These are phyloP conservation scores for Rhinolophus ferrumequinum DNA, from an alignment of 2,113 vertebrate genomes.

Conservation along the genomic window DNA sequence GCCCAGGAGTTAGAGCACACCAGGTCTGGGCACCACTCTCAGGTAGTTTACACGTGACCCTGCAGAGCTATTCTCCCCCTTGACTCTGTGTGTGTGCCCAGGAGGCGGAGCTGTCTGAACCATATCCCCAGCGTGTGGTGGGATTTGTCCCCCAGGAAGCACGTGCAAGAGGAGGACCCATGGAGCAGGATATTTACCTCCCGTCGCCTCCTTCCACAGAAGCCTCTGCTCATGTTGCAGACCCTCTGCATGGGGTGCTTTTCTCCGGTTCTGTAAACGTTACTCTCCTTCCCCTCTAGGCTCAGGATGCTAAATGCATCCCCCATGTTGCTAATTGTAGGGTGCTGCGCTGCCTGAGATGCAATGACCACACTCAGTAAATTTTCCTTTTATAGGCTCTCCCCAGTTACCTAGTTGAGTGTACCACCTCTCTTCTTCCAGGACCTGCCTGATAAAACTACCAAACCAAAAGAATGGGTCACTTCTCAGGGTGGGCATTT, in stretches of 20 bases:
- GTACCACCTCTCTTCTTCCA: not conserved
- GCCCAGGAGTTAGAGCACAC: not conserved
- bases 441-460: not conserved
- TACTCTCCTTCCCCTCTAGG: not conserved
- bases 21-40: not conserved
- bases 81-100: not conserved
- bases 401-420: not conserved
- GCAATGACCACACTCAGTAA: not conserved
- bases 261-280: not conserved
- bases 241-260: not conserved
- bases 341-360: accelerated
- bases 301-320: not conserved
- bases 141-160: not conserved
- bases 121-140: not conserved
- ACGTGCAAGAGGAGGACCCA: not conserved
- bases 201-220: no score
- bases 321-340: not conserved
- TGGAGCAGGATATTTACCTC: not conserved
- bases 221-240: not conserved
- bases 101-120: not conserved
- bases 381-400: not conserved
- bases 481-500: no score
- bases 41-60: not conserved
- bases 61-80: not conserved
- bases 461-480: no score